phyloP scores from a whole-genome alignment of 1,140 invertebrate species.

The Anastatus disparis region DNA sequence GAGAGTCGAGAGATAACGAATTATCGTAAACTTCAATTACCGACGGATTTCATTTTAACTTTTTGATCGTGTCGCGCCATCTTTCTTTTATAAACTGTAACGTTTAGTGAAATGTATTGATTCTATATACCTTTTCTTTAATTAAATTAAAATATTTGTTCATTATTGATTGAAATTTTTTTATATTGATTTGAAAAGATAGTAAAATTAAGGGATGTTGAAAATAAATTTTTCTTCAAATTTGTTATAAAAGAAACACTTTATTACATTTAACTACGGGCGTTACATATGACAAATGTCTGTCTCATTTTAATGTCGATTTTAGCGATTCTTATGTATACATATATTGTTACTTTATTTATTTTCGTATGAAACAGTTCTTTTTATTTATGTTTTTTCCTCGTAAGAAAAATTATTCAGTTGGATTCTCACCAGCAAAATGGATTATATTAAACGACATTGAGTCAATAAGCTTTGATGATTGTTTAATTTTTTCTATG shows the following conservation, averaged over 20 bases:
- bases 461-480: not conserved
- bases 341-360: slow-evolving; percentile 15
- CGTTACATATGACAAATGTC: slow-evolving; percentile 47
- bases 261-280: slow-evolving; percentile 61
- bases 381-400: not conserved
- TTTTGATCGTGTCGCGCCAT: slow-evolving; percentile 3
- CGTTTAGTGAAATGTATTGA: not conserved
- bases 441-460: slow-evolving; percentile 1
- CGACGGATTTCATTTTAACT: not conserved
- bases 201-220: no score
- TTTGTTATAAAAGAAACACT: slow-evolving; percentile 54
- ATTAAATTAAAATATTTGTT: no score
- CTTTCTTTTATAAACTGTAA: not conserved
- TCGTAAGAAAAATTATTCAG: slow-evolving; percentile 10
- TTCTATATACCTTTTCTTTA: not conserved
- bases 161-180: no score
- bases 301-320: slow-evolving; percentile 13
- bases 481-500: slow-evolving; percentile 6
- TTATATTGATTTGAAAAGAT: no score
- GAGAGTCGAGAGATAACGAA: not conserved
- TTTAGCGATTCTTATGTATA: slow-evolving; percentile 18
- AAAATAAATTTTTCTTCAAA: no score
- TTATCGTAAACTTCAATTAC: slow-evolving; percentile 30
- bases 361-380: slow-evolving; percentile 26
- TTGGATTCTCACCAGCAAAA: not conserved